phyloP scores from a whole-genome alignment of 2,797 vertebrate genomes.

The Urocyon cinereoargenteus region DNA sequence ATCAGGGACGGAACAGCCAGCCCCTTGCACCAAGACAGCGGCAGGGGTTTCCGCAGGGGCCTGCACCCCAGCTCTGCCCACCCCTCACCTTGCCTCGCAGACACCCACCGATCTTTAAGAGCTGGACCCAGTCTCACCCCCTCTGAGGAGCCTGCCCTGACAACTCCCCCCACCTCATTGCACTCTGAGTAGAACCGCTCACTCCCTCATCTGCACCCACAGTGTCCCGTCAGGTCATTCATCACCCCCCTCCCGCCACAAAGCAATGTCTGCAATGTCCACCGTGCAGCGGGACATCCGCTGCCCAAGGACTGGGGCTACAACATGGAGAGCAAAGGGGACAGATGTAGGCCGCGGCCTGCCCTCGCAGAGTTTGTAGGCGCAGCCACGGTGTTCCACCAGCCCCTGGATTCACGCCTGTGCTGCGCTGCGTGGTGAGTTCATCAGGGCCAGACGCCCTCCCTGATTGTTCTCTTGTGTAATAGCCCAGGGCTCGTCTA shows the following conservation, averaged over 20 bases:
- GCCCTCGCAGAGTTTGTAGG: neutral
- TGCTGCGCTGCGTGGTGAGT: neutral
- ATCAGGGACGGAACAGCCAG: neutral
- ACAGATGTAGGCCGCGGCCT: neutral
- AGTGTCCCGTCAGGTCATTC: neutral
- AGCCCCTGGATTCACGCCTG: neutral
- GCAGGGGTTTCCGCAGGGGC: neutral
- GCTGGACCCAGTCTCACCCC: neutral
- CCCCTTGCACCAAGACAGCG: neutral
- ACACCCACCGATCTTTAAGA: neutral
- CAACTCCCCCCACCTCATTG: neutral
- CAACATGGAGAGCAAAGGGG: neutral
- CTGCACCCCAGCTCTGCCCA: neutral
- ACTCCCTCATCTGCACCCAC: neutral
- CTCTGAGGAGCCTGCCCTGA: neutral
- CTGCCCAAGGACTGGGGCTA: neutral
- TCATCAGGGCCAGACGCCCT: neutral
- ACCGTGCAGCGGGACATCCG: neutral
- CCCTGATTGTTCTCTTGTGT: neutral
- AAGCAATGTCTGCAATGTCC: neutral
- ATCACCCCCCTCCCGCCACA: neutral
- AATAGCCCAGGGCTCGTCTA: neutral
- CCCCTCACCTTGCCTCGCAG: neutral
- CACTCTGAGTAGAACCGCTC: neutral
- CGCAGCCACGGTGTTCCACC: rapidly evolving